Conservation (phyloP, 2,888 invertebrate species). For the Phragmatobia fuliginosa region DNA sequence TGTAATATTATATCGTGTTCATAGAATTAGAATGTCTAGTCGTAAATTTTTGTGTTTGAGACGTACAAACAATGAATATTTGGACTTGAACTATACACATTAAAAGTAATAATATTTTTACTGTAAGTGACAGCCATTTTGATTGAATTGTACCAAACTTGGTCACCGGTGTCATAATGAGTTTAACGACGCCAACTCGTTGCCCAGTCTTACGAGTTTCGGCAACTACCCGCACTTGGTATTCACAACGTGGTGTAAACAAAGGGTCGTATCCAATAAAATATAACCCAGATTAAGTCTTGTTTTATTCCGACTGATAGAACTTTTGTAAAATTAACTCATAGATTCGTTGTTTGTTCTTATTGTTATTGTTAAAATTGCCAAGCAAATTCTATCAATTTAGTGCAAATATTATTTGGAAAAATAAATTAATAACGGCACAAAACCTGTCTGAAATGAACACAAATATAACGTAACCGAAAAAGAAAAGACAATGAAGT, state of each 20-base stretch:
- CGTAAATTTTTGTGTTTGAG: background rate
- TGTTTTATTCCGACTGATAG: constrained; percentile 3
- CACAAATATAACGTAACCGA: background rate
- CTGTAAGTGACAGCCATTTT: background rate
- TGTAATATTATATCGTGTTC: background rate
- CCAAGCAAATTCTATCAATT: background rate
- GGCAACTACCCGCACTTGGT: background rate
- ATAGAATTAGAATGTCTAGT: too few relatives aligned
- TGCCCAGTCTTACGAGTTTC: background rate
- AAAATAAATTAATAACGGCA: background rate
- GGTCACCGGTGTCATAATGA: background rate
- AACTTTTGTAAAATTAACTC: constrained; percentile 1
- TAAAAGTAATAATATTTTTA: background rate
- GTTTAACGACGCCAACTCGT: background rate
- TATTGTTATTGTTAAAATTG: background rate
- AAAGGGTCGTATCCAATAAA: constrained; percentile 2
- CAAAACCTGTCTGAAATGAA: background rate
- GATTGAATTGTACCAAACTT: background rate
- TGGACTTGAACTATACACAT: background rate
- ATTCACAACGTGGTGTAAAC: constrained; percentile 1
- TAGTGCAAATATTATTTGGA: background rate
- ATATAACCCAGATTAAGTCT: background rate
- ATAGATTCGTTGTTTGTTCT: background rate
- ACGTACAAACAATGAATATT: background rate
- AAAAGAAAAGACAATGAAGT: too few relatives aligned